Base-by-base conservation (phyloP, 2,113 vertebrate genomes). In the Dipodomys stephensi region DNA sequence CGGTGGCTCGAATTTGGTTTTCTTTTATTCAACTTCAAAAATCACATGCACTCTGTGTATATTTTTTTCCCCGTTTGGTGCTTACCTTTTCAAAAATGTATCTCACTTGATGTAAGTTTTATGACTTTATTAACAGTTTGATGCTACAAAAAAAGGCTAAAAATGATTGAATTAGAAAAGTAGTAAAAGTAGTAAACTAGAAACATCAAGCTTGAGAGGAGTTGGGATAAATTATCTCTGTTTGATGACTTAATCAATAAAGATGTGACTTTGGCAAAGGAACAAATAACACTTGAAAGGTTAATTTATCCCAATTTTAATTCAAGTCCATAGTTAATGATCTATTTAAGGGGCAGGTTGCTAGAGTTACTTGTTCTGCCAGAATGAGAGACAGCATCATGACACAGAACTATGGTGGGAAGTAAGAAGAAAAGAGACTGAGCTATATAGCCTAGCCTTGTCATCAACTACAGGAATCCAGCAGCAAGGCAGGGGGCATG, bases 61-160 rank as follows among this genome's bases (percentile, higher is more conserved):
- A 57, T 53, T 9, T 80, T 88, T 90, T 67, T 13, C 32, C 25
- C 25, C 18, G 0, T 94, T 92, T 74, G 67, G 46, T n/a, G 46
- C 73, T 90, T 19, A 39, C 7, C 53, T 83, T 91, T n/a, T 39
- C 39, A 5, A 39, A 62, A 82, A 67, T 93, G 39, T 90, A 62
- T 88, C 49, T 93, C 82, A 72, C 79, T 76, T 92, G 65, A 79
- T 79, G 71, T 62, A 76, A 46, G 71, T 72, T 92, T 93, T 90
- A 83, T 92, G 44, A 62, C 23, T 79, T 57, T 79, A 0, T 83
- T 88, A 23, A 44, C 82, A 95, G 64, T 25, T 49, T 92, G 20
- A 49, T 78, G 13, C 78, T 84, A 57, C n/a, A 65, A 46, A 44
- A 88, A 89, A 27, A 2, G 53, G 53, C 15, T 57, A 15, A 57